Evolutionary conservation across 2,888 invertebrate genomes (phyloP).

Genomic region (Drosophila melanosoma): DNA sequence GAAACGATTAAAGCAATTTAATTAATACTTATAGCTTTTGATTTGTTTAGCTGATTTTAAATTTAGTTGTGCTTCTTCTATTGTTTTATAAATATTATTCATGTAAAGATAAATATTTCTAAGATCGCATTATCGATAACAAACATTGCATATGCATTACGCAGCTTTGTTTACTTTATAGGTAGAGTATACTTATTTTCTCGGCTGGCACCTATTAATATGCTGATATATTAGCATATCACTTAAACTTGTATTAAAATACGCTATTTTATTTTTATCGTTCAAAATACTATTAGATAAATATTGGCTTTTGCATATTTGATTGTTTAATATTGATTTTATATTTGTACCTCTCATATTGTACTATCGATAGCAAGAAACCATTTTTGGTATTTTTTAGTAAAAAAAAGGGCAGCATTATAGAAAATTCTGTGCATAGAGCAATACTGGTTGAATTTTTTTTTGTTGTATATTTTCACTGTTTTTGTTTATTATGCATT

Average conservation of each 20-base stretch:
- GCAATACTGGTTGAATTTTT: conserved; percentile 61
- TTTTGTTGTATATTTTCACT: conserved; percentile 68
- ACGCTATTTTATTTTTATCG: accelerated
- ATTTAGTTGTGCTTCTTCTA: not conserved
- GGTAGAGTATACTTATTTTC: conserved; percentile 19
- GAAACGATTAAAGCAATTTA: not conserved
- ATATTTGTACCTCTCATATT: not conserved
- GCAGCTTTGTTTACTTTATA: conserved; percentile 11
- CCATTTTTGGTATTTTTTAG: conserved; percentile 36
- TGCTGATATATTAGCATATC: not conserved
- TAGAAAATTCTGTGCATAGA: conserved; percentile 47
- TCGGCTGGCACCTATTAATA: not conserved
- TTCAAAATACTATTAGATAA: too few species aligned
- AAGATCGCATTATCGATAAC: not conserved
- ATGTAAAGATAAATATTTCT: not conserved
- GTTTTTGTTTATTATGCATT: conserved; percentile 72
- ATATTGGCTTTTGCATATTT: not conserved
- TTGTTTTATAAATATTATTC: not conserved
- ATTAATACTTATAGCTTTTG: not conserved
- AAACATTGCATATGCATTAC: not conserved
- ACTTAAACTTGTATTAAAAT: not conserved
- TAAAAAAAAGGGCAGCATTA: conserved; percentile 19
- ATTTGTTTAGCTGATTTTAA: not conserved
- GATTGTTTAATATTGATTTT: not conserved
- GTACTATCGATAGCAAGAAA: conserved; percentile 1